Evolutionary conservation across 1,140 invertebrate species (phyloP).

Genomic region (Lepidotrigona ventralis): DNA sequence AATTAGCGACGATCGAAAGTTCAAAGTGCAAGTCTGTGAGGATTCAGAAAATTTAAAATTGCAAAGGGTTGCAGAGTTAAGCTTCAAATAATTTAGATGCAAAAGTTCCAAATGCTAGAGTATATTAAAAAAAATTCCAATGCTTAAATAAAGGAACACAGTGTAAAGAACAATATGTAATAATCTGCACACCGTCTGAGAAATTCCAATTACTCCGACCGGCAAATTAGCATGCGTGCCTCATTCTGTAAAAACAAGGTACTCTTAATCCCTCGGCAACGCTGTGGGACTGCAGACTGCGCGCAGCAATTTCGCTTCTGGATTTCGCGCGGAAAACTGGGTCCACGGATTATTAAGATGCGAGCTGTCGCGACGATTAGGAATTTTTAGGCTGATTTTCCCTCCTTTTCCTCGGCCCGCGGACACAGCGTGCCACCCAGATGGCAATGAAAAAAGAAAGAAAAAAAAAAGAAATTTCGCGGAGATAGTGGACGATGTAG

Average conservation of each 20-base stretch:
- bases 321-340: constrained; percentile 15
- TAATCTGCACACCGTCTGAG: not conserved
- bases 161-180: too few relatives aligned
- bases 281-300: too few relatives aligned
- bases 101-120: too few relatives aligned
- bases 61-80: too few relatives aligned
- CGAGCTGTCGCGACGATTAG: constrained; percentile 17
- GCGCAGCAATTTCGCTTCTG: not conserved
- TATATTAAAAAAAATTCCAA: too few relatives aligned
- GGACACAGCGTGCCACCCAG: not conserved
- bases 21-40: too few relatives aligned
- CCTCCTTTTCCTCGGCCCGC: not conserved
- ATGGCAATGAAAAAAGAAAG: constrained; percentile 7
- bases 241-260: not conserved
- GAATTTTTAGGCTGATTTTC: constrained; percentile 39
- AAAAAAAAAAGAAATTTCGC: not conserved
- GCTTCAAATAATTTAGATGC: too few relatives aligned
- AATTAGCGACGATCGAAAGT: too few relatives aligned
- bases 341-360: constrained; percentile 44
- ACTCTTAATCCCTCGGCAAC: not conserved
- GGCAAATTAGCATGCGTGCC: not conserved
- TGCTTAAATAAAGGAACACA: too few relatives aligned
- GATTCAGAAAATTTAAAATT: too few relatives aligned
- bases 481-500: constrained; percentile 44
- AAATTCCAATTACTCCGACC: not conserved